A percentile compares a stretch with the other conserved stretches of the same genome.
Conservation (phyloP, 2,113 vertebrate species). For the Phrynosoma blainvillii region DNA sequence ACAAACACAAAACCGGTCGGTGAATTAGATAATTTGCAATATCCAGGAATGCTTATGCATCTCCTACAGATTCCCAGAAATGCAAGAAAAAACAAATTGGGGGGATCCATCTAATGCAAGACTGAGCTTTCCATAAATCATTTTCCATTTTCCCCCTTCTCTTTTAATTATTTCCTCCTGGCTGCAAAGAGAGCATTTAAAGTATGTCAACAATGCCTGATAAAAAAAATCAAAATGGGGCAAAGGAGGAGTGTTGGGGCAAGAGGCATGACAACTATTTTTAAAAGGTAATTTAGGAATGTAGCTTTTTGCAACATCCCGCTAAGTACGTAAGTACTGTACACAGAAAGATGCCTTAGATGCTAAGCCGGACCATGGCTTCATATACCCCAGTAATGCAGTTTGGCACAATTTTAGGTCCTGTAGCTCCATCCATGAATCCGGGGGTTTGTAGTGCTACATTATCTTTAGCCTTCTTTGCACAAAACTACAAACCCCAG, state of each 20-base stretch:
- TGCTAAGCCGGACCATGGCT: too few species aligned
- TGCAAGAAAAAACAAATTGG: accelerated
- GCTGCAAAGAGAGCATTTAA: neutral
- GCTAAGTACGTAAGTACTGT: too few species aligned
- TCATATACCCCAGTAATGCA: too few species aligned
- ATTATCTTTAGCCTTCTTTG: too few species aligned
- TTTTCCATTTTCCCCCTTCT: too few species aligned
- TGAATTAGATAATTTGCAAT: neutral
- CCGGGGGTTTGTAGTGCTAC: too few species aligned
- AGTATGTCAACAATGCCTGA: neutral
- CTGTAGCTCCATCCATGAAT: too few species aligned
- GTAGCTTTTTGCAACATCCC: neutral
- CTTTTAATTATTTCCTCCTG: neutral
- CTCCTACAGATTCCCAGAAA: neutral
- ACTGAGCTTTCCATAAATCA: neutral
- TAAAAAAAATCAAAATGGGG: neutral
- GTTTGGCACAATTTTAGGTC: too few species aligned
- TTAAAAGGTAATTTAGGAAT: neutral
- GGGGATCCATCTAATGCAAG: neutral
- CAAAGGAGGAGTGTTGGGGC: neutral
- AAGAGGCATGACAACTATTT: neutral
- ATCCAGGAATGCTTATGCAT: neutral
- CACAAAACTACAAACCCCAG: too few species aligned
- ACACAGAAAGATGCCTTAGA: too few species aligned
- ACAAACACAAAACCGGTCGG: neutral